These are phyloP conservation scores for Nysson spinosus DNA, from an alignment of 2,888 invertebrate genomes.

Conservation along the genomic window DNA sequence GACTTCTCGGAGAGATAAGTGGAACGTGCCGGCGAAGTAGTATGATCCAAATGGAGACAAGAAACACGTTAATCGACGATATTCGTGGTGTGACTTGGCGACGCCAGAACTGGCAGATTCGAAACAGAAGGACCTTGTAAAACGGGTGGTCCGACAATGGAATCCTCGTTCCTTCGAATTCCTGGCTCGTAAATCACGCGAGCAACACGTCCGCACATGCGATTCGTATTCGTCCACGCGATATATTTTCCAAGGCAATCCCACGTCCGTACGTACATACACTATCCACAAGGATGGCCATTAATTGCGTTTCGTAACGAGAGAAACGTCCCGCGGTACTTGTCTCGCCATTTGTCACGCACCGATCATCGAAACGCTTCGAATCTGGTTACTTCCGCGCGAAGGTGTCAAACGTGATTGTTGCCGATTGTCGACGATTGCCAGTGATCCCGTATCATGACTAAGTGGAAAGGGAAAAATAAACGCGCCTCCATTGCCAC, in stretches of 20 bases:
- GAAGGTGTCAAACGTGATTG: slow-evolving; percentile 33
- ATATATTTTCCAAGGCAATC: slow-evolving; percentile 30
- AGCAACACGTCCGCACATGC: neutral
- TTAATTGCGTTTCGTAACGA: slow-evolving; percentile 45
- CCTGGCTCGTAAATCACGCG: slow-evolving; percentile 28
- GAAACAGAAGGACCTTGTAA: slow-evolving; percentile 25
- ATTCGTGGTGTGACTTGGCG: slow-evolving; percentile 16
- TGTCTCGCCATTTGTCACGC: slow-evolving; percentile 48
- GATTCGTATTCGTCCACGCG: slow-evolving; percentile 34
- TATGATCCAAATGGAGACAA: slow-evolving; percentile 26
- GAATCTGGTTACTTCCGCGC: slow-evolving; percentile 25
- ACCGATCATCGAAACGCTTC: slow-evolving; percentile 43
- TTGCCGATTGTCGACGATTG: no score
- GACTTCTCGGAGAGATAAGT: no score
- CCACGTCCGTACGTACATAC: neutral
- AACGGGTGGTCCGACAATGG: slow-evolving; percentile 24
- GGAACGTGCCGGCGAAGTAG: slow-evolving; percentile 15
- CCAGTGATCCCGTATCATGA: slow-evolving; percentile 19
- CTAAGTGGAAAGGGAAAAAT: slow-evolving; percentile 26
- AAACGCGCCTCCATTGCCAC: slow-evolving; percentile 6
- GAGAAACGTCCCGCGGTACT: slow-evolving; percentile 21
- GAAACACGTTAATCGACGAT: slow-evolving; percentile 27
- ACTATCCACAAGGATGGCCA: slow-evolving; percentile 43
- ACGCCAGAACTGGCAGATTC: slow-evolving; percentile 10
- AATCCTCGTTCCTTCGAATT: slow-evolving; percentile 36